Evolutionary conservation across 2,888 invertebrate species (phyloP), one percentile per base, ranked within the genome.

Genomic region (Epirrhoe alternata): DNA sequence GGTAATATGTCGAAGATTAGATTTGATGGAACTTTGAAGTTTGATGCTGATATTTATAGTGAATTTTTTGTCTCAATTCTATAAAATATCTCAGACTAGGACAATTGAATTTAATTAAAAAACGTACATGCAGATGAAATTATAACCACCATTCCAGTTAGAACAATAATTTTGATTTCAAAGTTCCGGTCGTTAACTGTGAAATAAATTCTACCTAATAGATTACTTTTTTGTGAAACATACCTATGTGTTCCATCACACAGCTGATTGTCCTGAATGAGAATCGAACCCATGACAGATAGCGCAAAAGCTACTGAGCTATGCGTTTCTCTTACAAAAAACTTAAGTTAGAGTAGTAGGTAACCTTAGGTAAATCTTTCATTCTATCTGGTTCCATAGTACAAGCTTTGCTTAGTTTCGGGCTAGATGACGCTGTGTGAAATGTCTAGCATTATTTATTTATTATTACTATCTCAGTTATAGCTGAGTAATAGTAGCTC

Each of bases 1-100:
- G 81, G 86, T 86, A 89, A 85, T 87, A 76, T 74, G 77, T 76
- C 65, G 72, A 69, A 81, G 84, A 86, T 85, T 83, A 80, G 78
- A 84, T 76, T 77, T 74, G 76, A 81, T 78, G 75, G 78, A 78
- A 78, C 77, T 77, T 77, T 79, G 78, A 78, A 78, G 77, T 77
- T 77, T 79, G 77, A 67, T 75, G 73, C 71, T 71, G 70, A 50
- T 73, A 69, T 76, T 74, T 79, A 70, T 75, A 74, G 74, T 70
- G 70, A 77, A 78, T 79, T 71, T 81, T 79, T 75, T 70, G 70
- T 64, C 68, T 68, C 31, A 60, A 63, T 24, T 69, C 60, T 52
- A 16, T 45, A 50, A 50, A 63, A 45, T 51, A 54, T 64, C 42
- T 54, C 5, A 16, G 5, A 30, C 35, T n/a, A n/a, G 31, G 42